These are phyloP conservation scores for Drosophila triauraria DNA, from an alignment of 1,140 invertebrate genomes.

Conservation along the genomic window DNA sequence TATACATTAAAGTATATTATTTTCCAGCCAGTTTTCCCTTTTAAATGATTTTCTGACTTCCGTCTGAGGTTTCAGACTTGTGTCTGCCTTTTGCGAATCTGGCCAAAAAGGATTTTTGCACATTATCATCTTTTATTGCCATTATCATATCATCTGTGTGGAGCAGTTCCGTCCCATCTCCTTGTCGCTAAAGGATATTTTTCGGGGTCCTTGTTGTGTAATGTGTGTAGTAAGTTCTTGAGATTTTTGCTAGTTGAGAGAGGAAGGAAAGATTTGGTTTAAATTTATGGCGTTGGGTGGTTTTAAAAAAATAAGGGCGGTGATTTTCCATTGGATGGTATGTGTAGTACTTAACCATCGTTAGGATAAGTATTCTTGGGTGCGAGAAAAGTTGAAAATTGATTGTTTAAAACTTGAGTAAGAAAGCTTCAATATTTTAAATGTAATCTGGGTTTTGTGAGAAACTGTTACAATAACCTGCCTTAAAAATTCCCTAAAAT, in stretches of 20 bases:
- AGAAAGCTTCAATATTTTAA: neutral
- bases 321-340: neutral
- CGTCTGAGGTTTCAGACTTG: slow-evolving; percentile 17
- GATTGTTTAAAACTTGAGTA: neutral
- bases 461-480: neutral
- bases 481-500: neutral
- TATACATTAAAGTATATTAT: neutral
- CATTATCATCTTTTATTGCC: slow-evolving; percentile 74
- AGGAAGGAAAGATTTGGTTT: slow-evolving; percentile 21
- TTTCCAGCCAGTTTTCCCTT: slow-evolving; percentile 29
- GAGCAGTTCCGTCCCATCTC: slow-evolving; percentile 23
- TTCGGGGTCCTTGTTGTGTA: slow-evolving; percentile 52
- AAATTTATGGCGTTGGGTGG: slow-evolving; percentile 19
- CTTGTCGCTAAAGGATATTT: slow-evolving; percentile 48
- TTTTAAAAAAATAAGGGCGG: slow-evolving; percentile 7
- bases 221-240: slow-evolving; percentile 59
- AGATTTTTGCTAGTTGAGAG: slow-evolving; percentile 55
- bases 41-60: slow-evolving; percentile 54
- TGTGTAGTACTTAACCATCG: neutral
- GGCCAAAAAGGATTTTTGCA: slow-evolving; percentile 70
- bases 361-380: slow-evolving; percentile 7
- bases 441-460: neutral
- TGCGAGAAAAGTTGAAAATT: neutral
- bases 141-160: slow-evolving; percentile 59
- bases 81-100: slow-evolving; percentile 72